These are phyloP conservation scores for Trichopoda pennipes DNA, from an alignment of 2,888 invertebrate genomes.

Conservation along the genomic window DNA sequence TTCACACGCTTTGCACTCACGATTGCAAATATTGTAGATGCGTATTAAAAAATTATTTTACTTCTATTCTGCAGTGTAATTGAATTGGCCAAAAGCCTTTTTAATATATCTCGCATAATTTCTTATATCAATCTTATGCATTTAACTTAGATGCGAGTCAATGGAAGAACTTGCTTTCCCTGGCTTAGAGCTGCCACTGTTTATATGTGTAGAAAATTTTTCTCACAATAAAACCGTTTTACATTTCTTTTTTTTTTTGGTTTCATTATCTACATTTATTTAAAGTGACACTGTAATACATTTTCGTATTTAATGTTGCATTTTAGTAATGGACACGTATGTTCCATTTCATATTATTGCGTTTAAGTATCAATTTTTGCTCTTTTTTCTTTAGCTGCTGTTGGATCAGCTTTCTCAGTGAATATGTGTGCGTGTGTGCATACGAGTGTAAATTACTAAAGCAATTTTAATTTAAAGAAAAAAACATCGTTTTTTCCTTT, in stretches of 20 bases:
- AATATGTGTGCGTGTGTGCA: neutral
- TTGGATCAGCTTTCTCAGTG: neutral
- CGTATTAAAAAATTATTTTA: too few relatives aligned
- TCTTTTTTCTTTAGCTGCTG: neutral
- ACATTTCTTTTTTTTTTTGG: constrained; percentile 1
- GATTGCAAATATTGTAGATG: too few relatives aligned
- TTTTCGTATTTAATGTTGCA: constrained; percentile 64
- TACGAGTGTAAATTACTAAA: neutral
- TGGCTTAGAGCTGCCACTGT: constrained; percentile 21
- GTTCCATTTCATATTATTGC: constrained; percentile 17
- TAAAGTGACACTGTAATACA: constrained; percentile 68
- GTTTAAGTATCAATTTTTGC: constrained; percentile 60
- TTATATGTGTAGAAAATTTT: neutral
- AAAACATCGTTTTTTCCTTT: neutral
- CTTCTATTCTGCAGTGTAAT: too few relatives aligned
- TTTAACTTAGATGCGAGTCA: too few relatives aligned
- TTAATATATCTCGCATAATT: too few relatives aligned
- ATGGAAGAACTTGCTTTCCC: too few relatives aligned
- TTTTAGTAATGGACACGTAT: constrained; percentile 42
- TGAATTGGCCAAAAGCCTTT: too few relatives aligned
- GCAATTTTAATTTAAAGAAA: constrained; percentile 20
- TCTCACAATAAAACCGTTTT: constrained; percentile 11
- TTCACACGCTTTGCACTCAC: too few relatives aligned
- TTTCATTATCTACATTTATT: constrained; percentile 57
- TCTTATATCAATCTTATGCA: too few relatives aligned